phyloP scores from a whole-genome alignment of 1,140 invertebrate genomes.

The Bombus picipes region DNA sequence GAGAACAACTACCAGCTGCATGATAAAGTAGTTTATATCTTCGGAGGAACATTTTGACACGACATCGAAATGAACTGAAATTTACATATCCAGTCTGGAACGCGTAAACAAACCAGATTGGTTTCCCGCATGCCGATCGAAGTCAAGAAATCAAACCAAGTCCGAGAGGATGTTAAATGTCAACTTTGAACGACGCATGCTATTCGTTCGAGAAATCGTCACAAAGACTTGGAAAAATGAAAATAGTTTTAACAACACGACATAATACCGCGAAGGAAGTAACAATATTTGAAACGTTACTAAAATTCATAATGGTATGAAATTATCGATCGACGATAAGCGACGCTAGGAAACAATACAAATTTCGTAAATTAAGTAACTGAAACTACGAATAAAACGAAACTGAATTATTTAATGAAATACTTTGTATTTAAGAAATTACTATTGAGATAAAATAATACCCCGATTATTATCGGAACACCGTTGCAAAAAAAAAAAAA shows the following conservation, averaged over 20 bases:
- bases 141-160: neutral
- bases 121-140: conserved; percentile 14
- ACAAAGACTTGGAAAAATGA: neutral
- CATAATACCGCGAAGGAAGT: neutral
- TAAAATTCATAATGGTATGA: too few relatives aligned
- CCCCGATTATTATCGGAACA: too few relatives aligned
- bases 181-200: neutral
- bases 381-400: too few relatives aligned
- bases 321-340: too few relatives aligned
- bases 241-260: neutral
- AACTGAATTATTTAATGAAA: too few relatives aligned
- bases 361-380: too few relatives aligned
- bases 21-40: conserved; percentile 21
- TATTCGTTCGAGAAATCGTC: neutral
- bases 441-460: too few relatives aligned
- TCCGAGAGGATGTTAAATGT: neutral
- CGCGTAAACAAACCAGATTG: conserved; percentile 10
- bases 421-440: too few relatives aligned
- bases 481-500: too few relatives aligned
- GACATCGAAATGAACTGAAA: conserved; percentile 1
- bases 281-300: too few relatives aligned
- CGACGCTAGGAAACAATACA: too few relatives aligned
- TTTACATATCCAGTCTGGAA: conserved; percentile 41
- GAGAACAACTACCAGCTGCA: neutral
- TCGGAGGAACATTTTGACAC: conserved; percentile 18